These are phyloP conservation scores for Hypsibius dujardini DNA, from an alignment of 1,140 invertebrate genomes.

Conservation along the genomic window DNA sequence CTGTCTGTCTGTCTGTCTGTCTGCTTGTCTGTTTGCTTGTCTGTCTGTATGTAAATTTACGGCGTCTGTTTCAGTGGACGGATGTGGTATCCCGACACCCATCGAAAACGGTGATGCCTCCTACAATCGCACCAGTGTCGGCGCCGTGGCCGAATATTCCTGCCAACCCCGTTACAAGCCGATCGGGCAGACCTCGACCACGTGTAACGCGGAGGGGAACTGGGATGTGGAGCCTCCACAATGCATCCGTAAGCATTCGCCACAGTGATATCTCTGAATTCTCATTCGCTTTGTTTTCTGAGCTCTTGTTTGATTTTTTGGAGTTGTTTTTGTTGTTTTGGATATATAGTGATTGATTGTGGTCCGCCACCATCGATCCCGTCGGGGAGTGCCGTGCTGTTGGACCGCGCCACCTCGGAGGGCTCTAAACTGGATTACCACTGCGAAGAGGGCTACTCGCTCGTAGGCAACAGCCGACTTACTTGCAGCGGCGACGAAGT, in stretches of 20 bases:
- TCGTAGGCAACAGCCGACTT: not conserved
- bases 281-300: too few relatives aligned
- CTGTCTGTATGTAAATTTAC: too few relatives aligned
- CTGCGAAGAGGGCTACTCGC: not conserved
- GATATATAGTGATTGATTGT: slow-evolving; percentile 4
- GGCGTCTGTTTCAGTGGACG: not conserved
- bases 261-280: too few relatives aligned
- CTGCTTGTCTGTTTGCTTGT: too few relatives aligned
- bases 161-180: slow-evolving; percentile 38
- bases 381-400: not conserved
- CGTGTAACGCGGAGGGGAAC: slow-evolving; percentile 52
- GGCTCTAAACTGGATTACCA: not conserved
- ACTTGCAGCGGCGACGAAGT: not conserved
- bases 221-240: slow-evolving; percentile 56
- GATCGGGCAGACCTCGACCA: slow-evolving; percentile 48
- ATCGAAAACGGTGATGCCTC: slow-evolving; percentile 29
- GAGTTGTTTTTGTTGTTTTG: not conserved
- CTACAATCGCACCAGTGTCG: slow-evolving; percentile 46
- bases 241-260: slow-evolving; percentile 43
- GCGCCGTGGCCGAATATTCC: slow-evolving; percentile 51
- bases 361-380: not conserved
- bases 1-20: too few relatives aligned
- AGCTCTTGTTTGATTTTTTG: too few relatives aligned
- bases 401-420: not conserved
- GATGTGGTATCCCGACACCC: not conserved